phyloP scores from a whole-genome alignment of 2,797 vertebrate species.

The Iguana delicatissima region DNA sequence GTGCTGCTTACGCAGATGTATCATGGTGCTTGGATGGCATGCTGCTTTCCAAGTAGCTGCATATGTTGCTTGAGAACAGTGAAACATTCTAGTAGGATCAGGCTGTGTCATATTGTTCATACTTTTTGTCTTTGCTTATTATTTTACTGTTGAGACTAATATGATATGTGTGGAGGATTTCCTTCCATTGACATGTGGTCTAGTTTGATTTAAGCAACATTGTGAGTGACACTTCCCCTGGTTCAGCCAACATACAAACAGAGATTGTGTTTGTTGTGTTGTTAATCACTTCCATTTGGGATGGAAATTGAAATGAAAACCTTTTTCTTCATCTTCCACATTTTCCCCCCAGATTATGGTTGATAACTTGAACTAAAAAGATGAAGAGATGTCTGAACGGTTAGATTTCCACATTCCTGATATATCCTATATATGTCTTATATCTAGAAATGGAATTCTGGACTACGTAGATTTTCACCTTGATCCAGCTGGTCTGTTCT shows the following conservation, averaged over 20 bases:
- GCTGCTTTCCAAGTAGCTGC: neutral
- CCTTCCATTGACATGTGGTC: neutral
- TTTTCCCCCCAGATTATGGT: neutral
- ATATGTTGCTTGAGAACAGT: neutral
- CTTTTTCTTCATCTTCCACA: neutral
- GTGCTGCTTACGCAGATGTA: conserved; percentile 18
- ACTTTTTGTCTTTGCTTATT: neutral
- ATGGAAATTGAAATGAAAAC: neutral
- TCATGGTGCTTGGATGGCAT: neutral
- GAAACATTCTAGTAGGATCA: neutral
- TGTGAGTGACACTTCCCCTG: neutral
- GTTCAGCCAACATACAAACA: neutral
- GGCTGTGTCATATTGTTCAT: neutral
- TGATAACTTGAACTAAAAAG: neutral
- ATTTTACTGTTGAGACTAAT: neutral
- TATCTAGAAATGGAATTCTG: neutral
- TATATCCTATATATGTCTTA: neutral
- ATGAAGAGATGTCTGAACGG: neutral
- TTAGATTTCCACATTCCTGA: conserved; percentile 20
- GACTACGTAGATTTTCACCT: neutral
- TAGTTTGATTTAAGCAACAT: conserved; percentile 21
- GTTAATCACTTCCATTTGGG: neutral
- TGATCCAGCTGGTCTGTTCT: neutral
- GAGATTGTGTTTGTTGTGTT: neutral
- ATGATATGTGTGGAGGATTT: neutral